Evolutionary conservation across 2,888 invertebrate genomes (phyloP), one percentile per base, ranked within the genome.

Genomic region (Nipponacmea schrenckii): DNA sequence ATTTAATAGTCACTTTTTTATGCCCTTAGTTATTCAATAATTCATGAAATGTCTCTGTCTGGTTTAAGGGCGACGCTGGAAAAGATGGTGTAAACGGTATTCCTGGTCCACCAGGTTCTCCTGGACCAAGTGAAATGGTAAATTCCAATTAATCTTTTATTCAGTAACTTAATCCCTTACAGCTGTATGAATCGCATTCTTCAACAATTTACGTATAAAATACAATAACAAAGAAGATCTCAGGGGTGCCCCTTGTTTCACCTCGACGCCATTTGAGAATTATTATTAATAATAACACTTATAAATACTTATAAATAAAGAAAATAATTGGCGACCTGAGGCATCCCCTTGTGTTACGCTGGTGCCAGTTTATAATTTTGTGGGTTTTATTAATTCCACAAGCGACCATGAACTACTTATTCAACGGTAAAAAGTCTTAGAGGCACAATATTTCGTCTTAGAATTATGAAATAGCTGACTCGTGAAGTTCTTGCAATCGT

Each of bases 41-140:
- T 31, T 31, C 31, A 31, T 5, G 31, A 31, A 31, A 31, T 2
- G 3, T 31, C 3, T 31, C 5, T 31, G 3, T 31, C 31, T 12
- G 26, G n/a, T 39, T 39, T 20, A 69, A 81, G 81, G 81, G 81
- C 27, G 78, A 77, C n/a, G n/a, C 75, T 17, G 81, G 81, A 27
- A n/a, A 31, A 1, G 78, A 81, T 67, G 84, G 83, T n/a, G 48
- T 27, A 1, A 74, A 80, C 66, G 83, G 83, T 24, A 76, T 82
- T 10, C 83, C 83, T 1, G 83, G 84, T 17, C 74, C 81, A 1
- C 81, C 84, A 4, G 83, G 84, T 12, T 78, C 80, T 14, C 73
- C 80, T 10, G 84, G 84, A 24, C 62, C 66, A 39, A 74, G 81
- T 24, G 69, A 74, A 1, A 82, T 81, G 81, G 84, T 84, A 73